Evolutionary conservation across 2,797 vertebrate genomes (phyloP), one percentile per base, ranked within the genome.

Genomic region (Okamejei kenojei): DNA sequence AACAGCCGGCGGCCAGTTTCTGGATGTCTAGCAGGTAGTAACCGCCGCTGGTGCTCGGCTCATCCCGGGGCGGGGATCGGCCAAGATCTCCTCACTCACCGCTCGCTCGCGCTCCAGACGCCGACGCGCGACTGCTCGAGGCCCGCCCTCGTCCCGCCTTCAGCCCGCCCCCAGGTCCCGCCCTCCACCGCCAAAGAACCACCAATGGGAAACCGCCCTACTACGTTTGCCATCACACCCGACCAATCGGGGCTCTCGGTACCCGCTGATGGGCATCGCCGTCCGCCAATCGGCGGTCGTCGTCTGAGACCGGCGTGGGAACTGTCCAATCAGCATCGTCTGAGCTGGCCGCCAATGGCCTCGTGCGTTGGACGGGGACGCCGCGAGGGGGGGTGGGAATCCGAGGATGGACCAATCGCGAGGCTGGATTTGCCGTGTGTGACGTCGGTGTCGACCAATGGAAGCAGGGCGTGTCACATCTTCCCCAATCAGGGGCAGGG

Each of bases 141-240:
- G 5, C 3, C 78, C 32, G 74, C 74, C 74, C 21, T 29, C 73
- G 73, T 54, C 45, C 74, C 74, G 15, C 74, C 74, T 21, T n/a
- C 74, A 4, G 17, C 32, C 5, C 45, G 45, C 86, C 65, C 65
- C 54, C 68, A 9, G 15, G 29, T 0, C 35, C 8, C 26, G 68
- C 65, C 90, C 71, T 15, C 8, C 32, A 9, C 0, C 23, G 38
- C 0, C 38, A 1, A 0, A 38, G 0, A 5, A 1, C 23, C 71
- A 7, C 71, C 71, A 76, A 76, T 92, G 23, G 19, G 23, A 17
- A 76, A 19, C 32, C 23, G 71, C 35, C 5, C 1, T 1, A 0
- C 5, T 1, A 1, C 9, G 71, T 26, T 6, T 54, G 63, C 21
- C 35, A 76, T 7, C 7, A 4, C 0, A 0, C 0, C 0, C 0